Percentiles rank a stretch among this genome's conserved stretches.
These are phyloP conservation scores for Hydrotaea cyrtoneurina DNA, from an alignment of 2,888 invertebrate genomes.

Conservation along the genomic window DNA sequence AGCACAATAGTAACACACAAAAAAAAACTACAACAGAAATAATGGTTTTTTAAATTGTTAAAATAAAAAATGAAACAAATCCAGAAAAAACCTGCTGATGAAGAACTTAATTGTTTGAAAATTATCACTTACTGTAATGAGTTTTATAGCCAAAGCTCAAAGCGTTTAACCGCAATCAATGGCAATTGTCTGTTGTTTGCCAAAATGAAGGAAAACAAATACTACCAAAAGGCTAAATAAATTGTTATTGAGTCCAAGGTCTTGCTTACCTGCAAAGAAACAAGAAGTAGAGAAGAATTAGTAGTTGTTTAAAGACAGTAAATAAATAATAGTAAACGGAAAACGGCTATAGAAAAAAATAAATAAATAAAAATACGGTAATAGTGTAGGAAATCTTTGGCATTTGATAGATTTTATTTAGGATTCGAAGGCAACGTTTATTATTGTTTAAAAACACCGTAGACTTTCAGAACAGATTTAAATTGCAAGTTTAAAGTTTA, in stretches of 20 bases:
- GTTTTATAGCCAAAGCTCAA: not conserved
- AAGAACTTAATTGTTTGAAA: not conserved
- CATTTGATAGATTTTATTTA: no score
- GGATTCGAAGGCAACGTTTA: no score
- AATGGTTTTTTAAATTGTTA: conserved; percentile 29
- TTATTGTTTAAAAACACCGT: no score
- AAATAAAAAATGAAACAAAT: conserved; percentile 12
- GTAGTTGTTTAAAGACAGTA: not conserved
- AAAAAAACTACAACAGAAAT: not conserved
- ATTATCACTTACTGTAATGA: conserved; percentile 44
- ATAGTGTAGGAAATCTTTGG: no score
- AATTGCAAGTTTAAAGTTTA: no score
- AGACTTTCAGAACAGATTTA: no score
- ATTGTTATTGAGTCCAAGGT: conserved; percentile 29
- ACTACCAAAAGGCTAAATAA: no score
- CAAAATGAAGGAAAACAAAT: not conserved
- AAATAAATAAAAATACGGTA: no score
- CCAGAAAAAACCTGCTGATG: not conserved
- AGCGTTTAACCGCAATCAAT: not conserved
- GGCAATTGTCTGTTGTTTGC: conserved; percentile 7
- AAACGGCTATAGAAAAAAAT: no score
- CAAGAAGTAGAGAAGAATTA: not conserved
- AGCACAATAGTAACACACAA: not conserved
- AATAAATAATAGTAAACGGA: no score
- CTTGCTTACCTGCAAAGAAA: conserved; percentile 48